Conservation (phyloP, 2,888 invertebrate species). For the Sarcophaga variegata region DNA sequence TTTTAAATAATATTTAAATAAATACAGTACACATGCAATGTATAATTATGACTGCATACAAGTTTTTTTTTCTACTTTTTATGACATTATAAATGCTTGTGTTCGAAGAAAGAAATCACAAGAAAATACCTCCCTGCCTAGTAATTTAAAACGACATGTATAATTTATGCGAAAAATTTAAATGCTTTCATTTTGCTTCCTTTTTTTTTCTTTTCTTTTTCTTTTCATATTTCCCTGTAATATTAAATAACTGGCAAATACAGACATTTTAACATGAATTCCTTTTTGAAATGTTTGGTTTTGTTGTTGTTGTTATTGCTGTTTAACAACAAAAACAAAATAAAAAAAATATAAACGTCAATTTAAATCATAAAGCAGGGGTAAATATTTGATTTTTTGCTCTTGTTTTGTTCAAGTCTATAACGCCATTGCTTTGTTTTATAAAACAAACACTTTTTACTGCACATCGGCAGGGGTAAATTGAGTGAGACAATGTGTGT, state of each 20-base stretch:
- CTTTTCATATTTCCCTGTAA: not conserved
- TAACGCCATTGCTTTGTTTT: not conserved
- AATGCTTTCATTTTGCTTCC: not conserved
- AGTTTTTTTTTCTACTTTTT: not conserved
- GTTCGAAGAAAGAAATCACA: constrained; percentile 5
- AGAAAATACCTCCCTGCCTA: not conserved
- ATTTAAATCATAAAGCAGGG: constrained; percentile 55
- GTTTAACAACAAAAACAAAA: too few relatives aligned
- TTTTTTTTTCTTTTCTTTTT: not conserved
- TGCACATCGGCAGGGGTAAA: constrained; percentile 29
- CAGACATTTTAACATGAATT: not conserved
- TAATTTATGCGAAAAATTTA: constrained; percentile 45
- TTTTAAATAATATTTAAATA: constrained; percentile 23
- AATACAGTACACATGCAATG: not conserved
- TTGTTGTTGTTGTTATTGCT: not conserved
- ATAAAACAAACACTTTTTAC: constrained; percentile 26
- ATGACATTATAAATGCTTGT: not conserved
- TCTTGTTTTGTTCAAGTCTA: not conserved
- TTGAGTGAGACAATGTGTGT: not conserved
- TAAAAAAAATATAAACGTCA: constrained; percentile 49
- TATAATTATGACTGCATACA: constrained; percentile 27
- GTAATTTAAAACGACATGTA: constrained; percentile 38
- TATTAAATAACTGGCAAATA: constrained; percentile 1
- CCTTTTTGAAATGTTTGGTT: constrained; percentile 8
- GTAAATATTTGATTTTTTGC: constrained; percentile 48